These are phyloP conservation scores for Physella acuta DNA, from an alignment of 1,140 invertebrate species.

Conservation along the genomic window DNA sequence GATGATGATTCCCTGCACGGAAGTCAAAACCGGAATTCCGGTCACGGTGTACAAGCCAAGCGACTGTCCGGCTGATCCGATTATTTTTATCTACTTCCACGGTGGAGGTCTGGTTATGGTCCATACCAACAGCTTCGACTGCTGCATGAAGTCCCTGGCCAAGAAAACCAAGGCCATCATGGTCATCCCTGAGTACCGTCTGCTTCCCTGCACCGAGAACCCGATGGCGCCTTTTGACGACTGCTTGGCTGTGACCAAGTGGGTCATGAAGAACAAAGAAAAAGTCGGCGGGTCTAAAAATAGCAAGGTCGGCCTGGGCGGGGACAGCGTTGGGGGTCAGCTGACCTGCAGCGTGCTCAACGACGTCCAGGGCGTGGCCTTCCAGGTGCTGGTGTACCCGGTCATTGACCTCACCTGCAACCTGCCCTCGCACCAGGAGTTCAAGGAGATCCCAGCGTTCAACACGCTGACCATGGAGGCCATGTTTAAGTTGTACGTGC, in stretches of 20 bases:
- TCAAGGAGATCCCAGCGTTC: too few species aligned
- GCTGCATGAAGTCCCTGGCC: background rate
- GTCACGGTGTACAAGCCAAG: slow-evolving; percentile 8
- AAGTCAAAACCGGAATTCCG: background rate
- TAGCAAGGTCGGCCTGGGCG: slow-evolving; percentile 11
- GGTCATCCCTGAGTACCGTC: slow-evolving; percentile 6
- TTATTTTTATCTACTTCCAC: slow-evolving; percentile 6
- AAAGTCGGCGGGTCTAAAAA: background rate
- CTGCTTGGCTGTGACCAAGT: background rate
- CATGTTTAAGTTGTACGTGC: too few species aligned
- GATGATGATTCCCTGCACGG: background rate
- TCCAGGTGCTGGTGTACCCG: too few species aligned
- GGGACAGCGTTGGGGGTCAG: slow-evolving; percentile 10
- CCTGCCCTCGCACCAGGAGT: too few species aligned
- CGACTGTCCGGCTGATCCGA: background rate
- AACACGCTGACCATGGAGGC: too few species aligned
- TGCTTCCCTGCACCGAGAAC: background rate
- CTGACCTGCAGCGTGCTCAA: slow-evolving; percentile 1
- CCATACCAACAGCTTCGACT: background rate
- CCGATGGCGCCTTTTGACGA: slow-evolving; percentile 3
- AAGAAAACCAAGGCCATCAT: background rate
- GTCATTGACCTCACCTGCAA: too few species aligned
- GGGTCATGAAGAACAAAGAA: slow-evolving; percentile 15
- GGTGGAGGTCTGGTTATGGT: background rate
- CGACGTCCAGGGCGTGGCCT: background rate